Base-by-base conservation (phyloP, 2,888 invertebrate species). In the Pristionchus mayeri region DNA sequence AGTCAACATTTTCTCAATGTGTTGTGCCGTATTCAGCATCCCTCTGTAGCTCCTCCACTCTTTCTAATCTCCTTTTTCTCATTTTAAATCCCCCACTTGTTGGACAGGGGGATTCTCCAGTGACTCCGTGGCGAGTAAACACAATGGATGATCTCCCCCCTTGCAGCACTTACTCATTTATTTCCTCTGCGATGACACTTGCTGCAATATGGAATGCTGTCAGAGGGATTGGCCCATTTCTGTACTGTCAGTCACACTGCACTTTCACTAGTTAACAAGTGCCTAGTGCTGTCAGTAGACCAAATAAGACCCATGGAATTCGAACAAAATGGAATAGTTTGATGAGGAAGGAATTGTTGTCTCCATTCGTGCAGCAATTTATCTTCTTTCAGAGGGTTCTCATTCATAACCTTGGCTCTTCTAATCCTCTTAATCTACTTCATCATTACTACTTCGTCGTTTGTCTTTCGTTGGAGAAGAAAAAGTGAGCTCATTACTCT, bases 141-240 rank as follows among this genome's bases (percentile, higher is more conserved):
- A 40, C 54, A 13, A 37, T 11, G 21, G 50, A 80, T 40, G 7
- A 57, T 37, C 44, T 13, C 3, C n/a, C 4, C 37, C 40, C 7
- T 63, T 82, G 40, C 48, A 86, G 86, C 52, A 84, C 34, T 82
- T 84, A 16, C 81, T 81, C 9, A 44, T 85, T 2, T 86, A 85
- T 78, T 86, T 85, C 52, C 81, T 50, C 18, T 86, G 86, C 50
- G 86, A 86, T 40, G 86, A 86, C 60, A 84, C 84, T 13, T 86
- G 86, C 50, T 86, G 86, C 57, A 84, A 84, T 34, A 82, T 86
- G 84, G 85, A 86, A 78, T 86, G 86, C 60, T 86, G 86, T 54
- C 86, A 86, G 76, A 80, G 85, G 60, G 85, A 86, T 71, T 60
- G 84, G 48, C 85, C 84, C 24, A 84, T 86, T 63, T 85, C 80